These are phyloP conservation scores for Hoplodrina blanda DNA, from an alignment of 2,888 invertebrate genomes.

Conservation along the genomic window DNA sequence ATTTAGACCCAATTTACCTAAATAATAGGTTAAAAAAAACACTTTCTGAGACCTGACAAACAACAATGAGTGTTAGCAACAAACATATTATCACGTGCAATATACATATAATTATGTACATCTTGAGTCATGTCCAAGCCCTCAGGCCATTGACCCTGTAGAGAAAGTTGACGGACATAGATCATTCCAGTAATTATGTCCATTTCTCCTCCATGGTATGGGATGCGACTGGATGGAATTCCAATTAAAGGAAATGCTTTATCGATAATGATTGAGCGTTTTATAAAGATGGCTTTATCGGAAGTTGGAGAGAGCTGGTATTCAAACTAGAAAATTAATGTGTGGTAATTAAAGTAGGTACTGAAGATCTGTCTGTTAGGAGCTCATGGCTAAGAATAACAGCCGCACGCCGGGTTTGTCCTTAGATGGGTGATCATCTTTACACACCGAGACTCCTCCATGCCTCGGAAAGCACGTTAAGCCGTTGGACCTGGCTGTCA, in stretches of 20 bases:
- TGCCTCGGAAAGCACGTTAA: too few relatives aligned
- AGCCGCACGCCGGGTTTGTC: too few relatives aligned
- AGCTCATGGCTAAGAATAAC: too few relatives aligned
- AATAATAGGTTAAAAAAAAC: neutral
- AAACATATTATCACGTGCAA: conserved; percentile 11
- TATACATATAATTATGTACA: neutral
- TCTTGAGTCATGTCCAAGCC: conserved; percentile 29
- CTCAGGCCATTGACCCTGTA: conserved; percentile 26
- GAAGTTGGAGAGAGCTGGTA: conserved; percentile 9
- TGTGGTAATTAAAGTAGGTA: neutral
- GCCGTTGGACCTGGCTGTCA: too few relatives aligned
- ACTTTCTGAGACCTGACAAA: conserved; percentile 19
- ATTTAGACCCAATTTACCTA: too few relatives aligned
- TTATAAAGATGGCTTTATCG: conserved; percentile 13
- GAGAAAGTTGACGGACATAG: conserved; percentile 57
- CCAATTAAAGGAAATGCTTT: conserved; percentile 42
- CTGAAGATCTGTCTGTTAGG: neutral
- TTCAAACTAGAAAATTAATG: neutral
- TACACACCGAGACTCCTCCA: too few relatives aligned
- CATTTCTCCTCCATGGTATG: conserved; percentile 22
- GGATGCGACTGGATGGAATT: conserved; percentile 43
- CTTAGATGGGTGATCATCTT: too few relatives aligned
- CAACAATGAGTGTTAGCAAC: conserved; percentile 17
- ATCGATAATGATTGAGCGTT: conserved; percentile 31
- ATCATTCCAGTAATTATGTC: conserved; percentile 48